Base-by-base conservation (phyloP, 2,888 invertebrate species). In the Sarcophaga variegata region DNA sequence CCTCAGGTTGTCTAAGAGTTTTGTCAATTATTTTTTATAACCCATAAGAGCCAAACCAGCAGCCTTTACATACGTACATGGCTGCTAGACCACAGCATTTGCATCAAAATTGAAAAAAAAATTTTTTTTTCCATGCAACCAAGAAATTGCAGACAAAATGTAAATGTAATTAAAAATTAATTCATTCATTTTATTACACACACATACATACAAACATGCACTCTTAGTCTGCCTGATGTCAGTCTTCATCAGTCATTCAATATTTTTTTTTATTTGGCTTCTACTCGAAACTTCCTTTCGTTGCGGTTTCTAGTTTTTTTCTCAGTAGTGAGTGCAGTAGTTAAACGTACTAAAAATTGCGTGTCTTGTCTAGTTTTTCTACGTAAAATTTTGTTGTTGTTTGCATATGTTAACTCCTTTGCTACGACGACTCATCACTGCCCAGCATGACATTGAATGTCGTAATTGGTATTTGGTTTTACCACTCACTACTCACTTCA, bases 91-190 rank as follows among this genome's bases (percentile, higher is more conserved):
- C n/a, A 67, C 5, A 37, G 66, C 27, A 64, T 69, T 69, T 54
- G n/a, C 12, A 49, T 37, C 22, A 54, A 37, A 71, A 66, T 22
- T 0, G 6, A 12, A 4, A 2, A 14, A 8, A 27, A 47, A 59
- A 77, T n/a, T n/a, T n/a, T 37, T 37, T 37, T 37, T 37, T 37
- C 37, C 37, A 0, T 0, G 8, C 37, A 37, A 37, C 37, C 37
- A 37, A 37, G n/a, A 45, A 4, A 12, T 70, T 54, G 59, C 37
- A 49, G 37, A 63, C 62, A 81, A 77, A 83, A 76, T 84, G 78
- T 81, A 79, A 87, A 84, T 87, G 78, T 82, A 84, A 84, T 87
- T 87, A 84, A 87, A 87, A 87, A 84, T 81, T 87, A 81, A 84
- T 87, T 84, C 81, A 82, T 79, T 84, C 63, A 60, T 59, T 5